phyloP scores from a whole-genome alignment of 2,113 vertebrate genomes.

The Protomyctophum bolini region DNA sequence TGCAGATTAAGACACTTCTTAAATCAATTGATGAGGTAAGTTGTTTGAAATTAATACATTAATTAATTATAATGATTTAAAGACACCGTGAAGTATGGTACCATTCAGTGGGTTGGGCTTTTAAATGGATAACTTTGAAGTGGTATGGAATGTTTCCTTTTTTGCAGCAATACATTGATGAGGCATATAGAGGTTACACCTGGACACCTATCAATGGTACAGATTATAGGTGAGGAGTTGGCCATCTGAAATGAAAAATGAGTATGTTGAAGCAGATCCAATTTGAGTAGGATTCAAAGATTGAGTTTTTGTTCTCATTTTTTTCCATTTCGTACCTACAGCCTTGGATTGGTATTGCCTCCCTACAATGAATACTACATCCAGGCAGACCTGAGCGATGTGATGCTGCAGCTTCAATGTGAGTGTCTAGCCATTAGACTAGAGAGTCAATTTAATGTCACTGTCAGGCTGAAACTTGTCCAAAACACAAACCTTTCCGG shows the following conservation, averaged over 20 bases:
- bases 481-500: no score
- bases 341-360: constrained; percentile 93
- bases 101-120: no score
- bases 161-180: constrained; percentile 92
- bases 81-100: not conserved
- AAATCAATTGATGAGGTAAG: constrained; percentile 94
- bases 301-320: not conserved
- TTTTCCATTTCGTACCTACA: constrained; percentile 62
- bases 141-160: constrained; percentile 20
- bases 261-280: not conserved
- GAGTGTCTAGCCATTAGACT: constrained; percentile 78
- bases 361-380: constrained; percentile 95
- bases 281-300: not conserved
- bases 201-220: constrained; percentile 96
- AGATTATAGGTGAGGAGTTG: constrained; percentile 92
- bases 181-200: constrained; percentile 89
- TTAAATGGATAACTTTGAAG: not conserved
- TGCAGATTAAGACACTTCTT: constrained; percentile 88
- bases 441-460: not conserved
- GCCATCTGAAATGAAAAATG: not conserved
- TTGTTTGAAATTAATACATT: constrained; percentile 10
- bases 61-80: not conserved
- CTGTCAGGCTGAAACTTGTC: no score
- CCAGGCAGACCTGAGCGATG: constrained; percentile 95
- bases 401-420: constrained; percentile 99